A percentile compares a stretch with the other conserved stretches of the same genome.
Conservation (phyloP, 2,113 vertebrate species). For the Hystrix cristata region DNA sequence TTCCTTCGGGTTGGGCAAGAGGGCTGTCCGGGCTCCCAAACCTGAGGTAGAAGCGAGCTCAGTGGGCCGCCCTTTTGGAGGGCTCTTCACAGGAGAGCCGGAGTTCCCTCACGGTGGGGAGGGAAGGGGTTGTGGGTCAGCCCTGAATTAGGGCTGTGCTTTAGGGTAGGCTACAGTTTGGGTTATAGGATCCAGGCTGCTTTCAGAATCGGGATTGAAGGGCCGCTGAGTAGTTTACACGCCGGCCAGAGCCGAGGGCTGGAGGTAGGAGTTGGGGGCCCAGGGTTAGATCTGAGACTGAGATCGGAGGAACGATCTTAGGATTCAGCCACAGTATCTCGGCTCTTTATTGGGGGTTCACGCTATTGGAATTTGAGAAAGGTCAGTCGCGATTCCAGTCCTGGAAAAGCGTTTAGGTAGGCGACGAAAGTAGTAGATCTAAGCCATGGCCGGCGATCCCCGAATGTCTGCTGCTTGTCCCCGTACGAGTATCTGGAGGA, state of each 20-base stretch:
- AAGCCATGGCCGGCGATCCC: not conserved
- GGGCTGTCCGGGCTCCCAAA: not conserved
- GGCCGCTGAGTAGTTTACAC: not conserved
- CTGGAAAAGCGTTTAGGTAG: conserved; percentile 1
- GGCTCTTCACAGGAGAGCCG: not conserved
- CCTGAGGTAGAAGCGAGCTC: not conserved
- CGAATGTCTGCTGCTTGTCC: conserved; percentile 4
- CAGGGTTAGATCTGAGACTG: not conserved
- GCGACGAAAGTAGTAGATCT: conserved; percentile 36
- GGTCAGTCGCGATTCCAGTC: not conserved
- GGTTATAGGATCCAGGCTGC: not conserved
- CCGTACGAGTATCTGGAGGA: not conserved
- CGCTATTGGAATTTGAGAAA: conserved; percentile 38
- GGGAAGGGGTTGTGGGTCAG: not conserved
- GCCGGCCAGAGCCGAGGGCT: not conserved
- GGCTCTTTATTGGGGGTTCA: conserved; percentile 24
- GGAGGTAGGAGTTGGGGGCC: conserved; percentile 18
- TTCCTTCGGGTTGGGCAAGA: conserved; percentile 43
- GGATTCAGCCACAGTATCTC: not conserved
- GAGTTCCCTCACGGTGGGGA: conserved; percentile 36
- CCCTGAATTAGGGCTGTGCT: conserved; percentile 14
- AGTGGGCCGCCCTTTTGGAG: not conserved
- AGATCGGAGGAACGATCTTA: not conserved
- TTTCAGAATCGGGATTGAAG: conserved; percentile 20
- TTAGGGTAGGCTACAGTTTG: conserved; percentile 49